Evolutionary conservation across 2,113 vertebrate genomes (phyloP), one percentile per base, ranked within the genome.

Genomic region (Cricetomys ansorgei): DNA sequence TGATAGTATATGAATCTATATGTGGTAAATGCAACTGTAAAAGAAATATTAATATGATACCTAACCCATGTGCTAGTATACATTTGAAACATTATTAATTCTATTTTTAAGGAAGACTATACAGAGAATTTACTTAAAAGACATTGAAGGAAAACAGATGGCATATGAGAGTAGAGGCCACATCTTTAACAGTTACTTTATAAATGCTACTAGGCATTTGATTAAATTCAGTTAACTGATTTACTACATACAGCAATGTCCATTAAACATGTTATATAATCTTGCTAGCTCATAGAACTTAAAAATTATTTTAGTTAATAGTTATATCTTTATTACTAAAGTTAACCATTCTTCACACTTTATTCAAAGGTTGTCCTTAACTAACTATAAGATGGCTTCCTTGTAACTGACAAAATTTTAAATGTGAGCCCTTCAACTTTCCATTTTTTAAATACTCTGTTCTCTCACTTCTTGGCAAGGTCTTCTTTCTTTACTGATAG

Each of bases 31-130:
- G 91, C 29, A 88, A 48, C 19, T n/a, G 5, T 57, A 77, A 91
- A 91, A 88, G 43, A 79, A 94, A 84, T 72, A 34, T 89, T 83
- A 94, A 83, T n/a, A 83, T 59, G 67, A 45, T 9, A 17, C 45
- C 43, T 53, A 53, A 15, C 16, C 3, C 10, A 94, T 9, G 27
- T 45, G 81, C 8, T 62, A 67, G 27, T 72, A 21, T 70, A 72
- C 12, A 72, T 34, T 27, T 6, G 40, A 95, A 86, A 88, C 23
- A 57, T 50, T 45, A 72, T 4, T 57, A 62, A 45, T 50, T 73
- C 55, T 84, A 64, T 27, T 83, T 91, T 57, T 45, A n/a, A 72
- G 48, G 48, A 62, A 57, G 84, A 86, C 69, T 77, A 70, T 64
- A n/a, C 12, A 50, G 21, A 15, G 65, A 6, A 92, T n/a, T n/a